Evolutionary conservation across 2,797 vertebrate genomes (phyloP).

Genomic region (Acomys russatus): DNA sequence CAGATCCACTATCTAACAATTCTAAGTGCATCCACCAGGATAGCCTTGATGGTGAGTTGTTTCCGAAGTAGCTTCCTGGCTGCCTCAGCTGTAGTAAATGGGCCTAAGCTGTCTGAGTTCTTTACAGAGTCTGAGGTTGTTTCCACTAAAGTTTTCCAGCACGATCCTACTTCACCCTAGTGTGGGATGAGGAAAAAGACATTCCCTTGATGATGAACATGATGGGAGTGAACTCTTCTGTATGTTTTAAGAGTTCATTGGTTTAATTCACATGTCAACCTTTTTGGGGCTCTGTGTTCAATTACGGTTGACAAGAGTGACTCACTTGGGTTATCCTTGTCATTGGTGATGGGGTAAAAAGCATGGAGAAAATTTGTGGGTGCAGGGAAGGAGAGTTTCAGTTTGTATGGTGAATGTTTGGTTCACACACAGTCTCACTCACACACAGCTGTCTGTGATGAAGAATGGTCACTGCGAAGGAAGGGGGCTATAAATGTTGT

Average conservation of each 20-base stretch:
- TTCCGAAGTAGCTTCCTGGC: neutral
- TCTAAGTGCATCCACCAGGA: neutral
- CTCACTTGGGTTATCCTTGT: conserved; percentile 63
- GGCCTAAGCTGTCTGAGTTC: neutral
- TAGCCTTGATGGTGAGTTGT: neutral
- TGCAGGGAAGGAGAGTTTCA: conserved; percentile 34
- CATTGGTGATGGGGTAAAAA: conserved; percentile 59
- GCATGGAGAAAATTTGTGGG: conserved; percentile 59
- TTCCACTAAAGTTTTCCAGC: neutral
- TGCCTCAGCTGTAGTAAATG: neutral
- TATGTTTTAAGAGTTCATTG: conserved; percentile 74
- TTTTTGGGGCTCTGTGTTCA: conserved; percentile 59
- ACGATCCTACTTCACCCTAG: neutral
- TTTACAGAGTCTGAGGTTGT: neutral
- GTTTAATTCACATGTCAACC: conserved; percentile 66
- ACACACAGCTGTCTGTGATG: conserved; percentile 87
- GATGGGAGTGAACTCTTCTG: conserved; percentile 1
- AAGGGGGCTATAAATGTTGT: conserved; percentile 71
- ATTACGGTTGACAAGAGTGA: conserved; percentile 68
- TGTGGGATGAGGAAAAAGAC: neutral
- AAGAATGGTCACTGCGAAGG: conserved; percentile 83
- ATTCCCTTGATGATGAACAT: conserved; percentile 10
- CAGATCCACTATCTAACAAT: neutral
- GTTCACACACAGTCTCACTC: conserved; percentile 40
- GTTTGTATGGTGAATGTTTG: conserved; percentile 59